phyloP scores from a whole-genome alignment of 1,140 invertebrate genomes.

The Neoseiulus cucumeris region DNA sequence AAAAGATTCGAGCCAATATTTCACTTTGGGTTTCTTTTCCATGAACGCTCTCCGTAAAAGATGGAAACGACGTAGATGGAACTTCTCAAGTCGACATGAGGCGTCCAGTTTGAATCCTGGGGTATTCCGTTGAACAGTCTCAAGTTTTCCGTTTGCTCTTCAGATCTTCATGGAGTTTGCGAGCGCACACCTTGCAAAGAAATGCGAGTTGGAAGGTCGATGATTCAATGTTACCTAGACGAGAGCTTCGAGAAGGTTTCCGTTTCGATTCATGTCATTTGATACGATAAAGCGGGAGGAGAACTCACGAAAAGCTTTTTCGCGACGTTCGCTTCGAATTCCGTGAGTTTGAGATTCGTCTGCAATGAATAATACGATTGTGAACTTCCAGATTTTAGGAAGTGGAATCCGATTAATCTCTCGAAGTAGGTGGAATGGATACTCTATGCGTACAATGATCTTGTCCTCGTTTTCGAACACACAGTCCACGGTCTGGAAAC shows the following conservation, averaged over 20 bases:
- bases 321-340: neutral
- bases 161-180: neutral
- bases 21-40: no score
- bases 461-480: neutral
- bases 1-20: no score
- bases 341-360: neutral
- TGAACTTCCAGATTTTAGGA: neutral
- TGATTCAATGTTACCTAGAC: neutral
- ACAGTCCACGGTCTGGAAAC: neutral
- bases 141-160: neutral
- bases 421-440: neutral
- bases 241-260: neutral
- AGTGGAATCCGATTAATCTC: neutral
- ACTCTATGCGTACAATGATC: neutral
- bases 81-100: no score
- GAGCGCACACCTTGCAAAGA: neutral
- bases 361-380: neutral
- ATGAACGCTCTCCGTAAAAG: no score
- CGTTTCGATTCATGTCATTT: neutral
- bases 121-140: neutral
- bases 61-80: no score
- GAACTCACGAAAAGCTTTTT: constrained; percentile 1
- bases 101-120: no score
- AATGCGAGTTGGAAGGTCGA: no score
- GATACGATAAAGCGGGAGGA: neutral